Evolutionary conservation across 1,140 invertebrate species (phyloP), one percentile per base, ranked within the genome.

Genomic region (Pseudomyrmex sp.): DNA sequence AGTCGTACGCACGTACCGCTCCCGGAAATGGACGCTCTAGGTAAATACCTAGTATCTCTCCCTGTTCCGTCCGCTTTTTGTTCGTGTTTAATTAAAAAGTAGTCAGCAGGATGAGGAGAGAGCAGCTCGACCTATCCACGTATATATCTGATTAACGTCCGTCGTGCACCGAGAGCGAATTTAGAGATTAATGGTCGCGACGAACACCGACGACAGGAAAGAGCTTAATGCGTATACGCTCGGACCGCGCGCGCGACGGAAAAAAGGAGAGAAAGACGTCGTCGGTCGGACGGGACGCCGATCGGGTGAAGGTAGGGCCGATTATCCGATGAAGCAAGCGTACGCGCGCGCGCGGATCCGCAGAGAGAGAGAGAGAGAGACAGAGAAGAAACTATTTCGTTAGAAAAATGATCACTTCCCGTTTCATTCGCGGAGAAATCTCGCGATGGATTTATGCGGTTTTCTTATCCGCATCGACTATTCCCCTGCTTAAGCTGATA

Each of bases 1-100:
- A 48, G 8, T 1, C 20, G 50, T 8, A 66, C 66, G 56, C n/a
- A 50, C 70, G 54, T 2, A 26, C 56, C 52, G 48, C 62, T 85
- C 83, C 69, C 54, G 84, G 74, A 85, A 88, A 88, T 72, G 72
- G 46, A 46, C 46, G 74, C 58, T 75, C 83, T 88, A 88, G 59
- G 84, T 88, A 88, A 88, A 88, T 88, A 88, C 69, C 66, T 79
- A 84, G 62, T 46, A 52, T 35, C 35, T 73, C 59, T 80, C 73
- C 59, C 35, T 66, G n/a, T 82, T 62, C 46, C 44, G 54, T 79
- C 52, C 50, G 61, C 79, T 88, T 89, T 88, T 88, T 89, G 65
- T 72, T 75, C 77, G 63, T 68, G 56, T 89, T 89, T 89, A 89
- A 89, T 89, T 89, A 89, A 86, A 89, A 88, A 88, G 88, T 86